phyloP scores from a whole-genome alignment of 2,888 invertebrate genomes.

The Eupithecia vulgata region DNA sequence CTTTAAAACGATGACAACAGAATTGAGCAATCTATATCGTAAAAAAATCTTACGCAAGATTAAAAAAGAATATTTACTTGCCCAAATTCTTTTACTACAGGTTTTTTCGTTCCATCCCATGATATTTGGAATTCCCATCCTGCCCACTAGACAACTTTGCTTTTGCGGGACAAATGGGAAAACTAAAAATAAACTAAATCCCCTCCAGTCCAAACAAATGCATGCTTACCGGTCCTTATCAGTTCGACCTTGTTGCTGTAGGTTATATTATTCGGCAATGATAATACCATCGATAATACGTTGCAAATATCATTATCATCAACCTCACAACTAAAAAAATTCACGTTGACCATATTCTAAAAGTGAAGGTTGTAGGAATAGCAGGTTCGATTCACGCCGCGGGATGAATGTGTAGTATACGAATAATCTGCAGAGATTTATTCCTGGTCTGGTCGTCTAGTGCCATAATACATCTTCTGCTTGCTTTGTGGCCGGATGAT shows the following conservation, averaged over 20 bases:
- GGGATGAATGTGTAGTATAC: not conserved
- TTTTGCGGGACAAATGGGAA: not conserved
- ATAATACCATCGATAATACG: too few relatives aligned
- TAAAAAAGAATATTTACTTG: too few relatives aligned
- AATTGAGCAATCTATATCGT: too few relatives aligned
- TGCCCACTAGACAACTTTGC: not conserved
- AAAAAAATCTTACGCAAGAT: too few relatives aligned
- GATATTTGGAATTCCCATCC: not conserved
- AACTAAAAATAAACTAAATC: conserved; percentile 1
- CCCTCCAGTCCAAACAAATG: not conserved
- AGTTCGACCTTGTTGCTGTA: not conserved
- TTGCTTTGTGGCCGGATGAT: too few relatives aligned
- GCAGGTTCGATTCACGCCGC: not conserved
- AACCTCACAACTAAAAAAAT: not conserved
- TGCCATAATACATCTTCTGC: too few relatives aligned
- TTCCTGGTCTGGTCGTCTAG: not conserved
- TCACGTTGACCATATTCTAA: not conserved
- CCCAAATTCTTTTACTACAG: too few relatives aligned
- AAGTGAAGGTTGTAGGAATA: not conserved
- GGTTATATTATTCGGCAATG: not conserved
- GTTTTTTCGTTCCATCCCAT: not conserved
- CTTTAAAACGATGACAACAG: too few relatives aligned
- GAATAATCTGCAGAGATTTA: not conserved
- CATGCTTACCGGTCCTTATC: conserved; percentile 2
- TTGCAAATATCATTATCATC: not conserved